Base-by-base conservation (phyloP, 2,888 invertebrate genomes). In the Drosophila differens region DNA sequence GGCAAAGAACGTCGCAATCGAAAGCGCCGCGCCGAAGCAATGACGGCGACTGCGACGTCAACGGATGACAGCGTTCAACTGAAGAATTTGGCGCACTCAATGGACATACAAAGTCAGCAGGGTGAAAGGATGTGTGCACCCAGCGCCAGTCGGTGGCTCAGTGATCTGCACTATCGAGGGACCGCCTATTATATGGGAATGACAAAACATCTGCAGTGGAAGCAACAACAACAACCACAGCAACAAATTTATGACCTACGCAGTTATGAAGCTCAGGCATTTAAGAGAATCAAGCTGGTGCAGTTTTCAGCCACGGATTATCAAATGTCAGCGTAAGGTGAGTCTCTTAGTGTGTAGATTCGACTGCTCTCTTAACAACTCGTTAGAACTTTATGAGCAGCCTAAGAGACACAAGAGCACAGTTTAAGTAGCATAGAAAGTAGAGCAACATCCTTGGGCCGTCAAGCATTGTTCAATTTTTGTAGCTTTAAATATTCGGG, bases 261-360 rank as follows among this genome's bases (percentile, higher is more conserved):
- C 47, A 14, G 7, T 16, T 47, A 4, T 25, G 47, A 33, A 47
- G 22, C 22, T 19, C 30, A 47, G 22, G 10, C 30, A 16, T 6
- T 22, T 32, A 59, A 59, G 32, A 22, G 10, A 14, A 4, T 10
- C 4, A 19, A 62, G 3, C 14, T 14, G 22, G n/a, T 12, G 7
- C 64, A 35, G 35, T 19, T n/a, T 47, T 22, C 35, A 44, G 3
- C 5, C 44, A 44, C 22, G 12, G 9, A 25, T 47, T 16, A 22
- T 30, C 51, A 22, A 10, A 25, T 16, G 9, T 16, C 25, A 19
- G 3, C 16, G 66, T 66, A 66, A 66, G 66, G 66, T 66, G 4
- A 52, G 68, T 28, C 5, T 39, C 25, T 25, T n/a, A 4, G 9
- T 19, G n/a, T 12, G 0, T 10, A 19, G 19, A 51, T 28, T 4